Conservation (phyloP, 2,797 vertebrate genomes). For the Notoglanidium macrostoma region DNA sequence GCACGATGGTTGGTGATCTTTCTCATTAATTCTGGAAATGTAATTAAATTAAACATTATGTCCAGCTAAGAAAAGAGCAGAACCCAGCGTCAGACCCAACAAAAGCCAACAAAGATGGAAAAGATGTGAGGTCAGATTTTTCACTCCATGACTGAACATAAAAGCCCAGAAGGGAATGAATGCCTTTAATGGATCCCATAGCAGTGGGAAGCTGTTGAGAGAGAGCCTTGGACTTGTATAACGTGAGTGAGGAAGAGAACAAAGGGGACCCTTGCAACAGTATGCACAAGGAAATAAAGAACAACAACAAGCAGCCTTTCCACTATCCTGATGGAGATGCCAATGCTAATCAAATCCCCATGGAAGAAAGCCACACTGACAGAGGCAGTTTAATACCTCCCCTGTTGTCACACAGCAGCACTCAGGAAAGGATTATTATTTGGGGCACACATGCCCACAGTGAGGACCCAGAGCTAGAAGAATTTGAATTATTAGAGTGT, state of each 20-base stretch:
- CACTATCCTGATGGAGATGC: conserved; percentile 76
- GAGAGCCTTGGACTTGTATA: conserved; percentile 43
- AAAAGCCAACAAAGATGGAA: conserved; percentile 36
- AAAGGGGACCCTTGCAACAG: conserved; percentile 72
- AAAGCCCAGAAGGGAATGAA: conserved; percentile 31
- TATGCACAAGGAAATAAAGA: conserved; percentile 76
- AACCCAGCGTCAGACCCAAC: not conserved
- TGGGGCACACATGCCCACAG: conserved; percentile 76
- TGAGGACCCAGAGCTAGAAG: conserved; percentile 71
- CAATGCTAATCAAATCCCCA: conserved; percentile 87
- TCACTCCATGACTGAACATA: conserved; percentile 52
- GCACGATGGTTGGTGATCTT: conserved; percentile 21
- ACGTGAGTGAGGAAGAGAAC: conserved; percentile 73
- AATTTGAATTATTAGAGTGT: conserved; percentile 71
- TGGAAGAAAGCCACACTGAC: conserved; percentile 67
- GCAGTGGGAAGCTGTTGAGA: conserved; percentile 60
- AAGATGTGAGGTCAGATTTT: conserved; percentile 65
- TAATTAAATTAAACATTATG: conserved; percentile 34
- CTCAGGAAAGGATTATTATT: conserved; percentile 76
- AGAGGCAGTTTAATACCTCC: conserved; percentile 70
- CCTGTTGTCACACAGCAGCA: conserved; percentile 72
- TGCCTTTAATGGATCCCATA: conserved; percentile 68
- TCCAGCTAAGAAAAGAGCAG: conserved; percentile 38
- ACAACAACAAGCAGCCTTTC: conserved; percentile 78
- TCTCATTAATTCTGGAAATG: conserved; percentile 41